These are phyloP conservation scores for Sclerodermus sp. DNA, from an alignment of 2,888 invertebrate genomes.

Conservation along the genomic window DNA sequence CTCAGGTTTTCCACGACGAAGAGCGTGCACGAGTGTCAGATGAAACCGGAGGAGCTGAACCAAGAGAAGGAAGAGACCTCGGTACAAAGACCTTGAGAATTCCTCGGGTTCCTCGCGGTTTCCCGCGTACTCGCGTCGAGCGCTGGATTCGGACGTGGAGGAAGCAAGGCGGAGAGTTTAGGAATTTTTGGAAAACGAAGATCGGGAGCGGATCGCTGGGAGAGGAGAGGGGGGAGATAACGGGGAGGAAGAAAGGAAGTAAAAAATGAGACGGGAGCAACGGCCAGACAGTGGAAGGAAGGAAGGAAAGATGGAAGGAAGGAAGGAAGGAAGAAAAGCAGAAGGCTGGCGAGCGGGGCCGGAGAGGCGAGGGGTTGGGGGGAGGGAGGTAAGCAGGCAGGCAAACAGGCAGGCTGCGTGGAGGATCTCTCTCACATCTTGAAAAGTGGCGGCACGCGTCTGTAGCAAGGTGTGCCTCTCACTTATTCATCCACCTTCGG, in stretches of 20 bases:
- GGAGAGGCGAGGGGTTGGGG: conserved; percentile 29
- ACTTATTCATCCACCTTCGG: conserved; percentile 40
- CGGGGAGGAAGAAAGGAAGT: conserved; percentile 8
- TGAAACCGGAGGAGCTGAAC: no score
- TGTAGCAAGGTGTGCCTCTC: conserved; percentile 46
- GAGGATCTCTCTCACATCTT: conserved; percentile 45
- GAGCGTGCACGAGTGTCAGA: no score
- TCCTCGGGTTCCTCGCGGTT: no score
- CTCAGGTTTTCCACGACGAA: no score
- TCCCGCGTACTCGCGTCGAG: no score
- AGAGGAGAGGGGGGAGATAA: no score
- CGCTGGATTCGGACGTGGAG: no score
- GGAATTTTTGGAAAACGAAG: no score
- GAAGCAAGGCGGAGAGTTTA: no score
- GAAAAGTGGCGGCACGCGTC: conserved; percentile 48
- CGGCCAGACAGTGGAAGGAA: conserved; percentile 3
- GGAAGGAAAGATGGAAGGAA: conserved; percentile 7
- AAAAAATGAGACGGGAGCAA: conserved; percentile 16
- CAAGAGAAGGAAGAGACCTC: no score
- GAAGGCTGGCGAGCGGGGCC: conserved; percentile 2
- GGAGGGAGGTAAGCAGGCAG: conserved; percentile 39
- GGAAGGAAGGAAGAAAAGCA: conserved; percentile 4
- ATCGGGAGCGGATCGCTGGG: no score
- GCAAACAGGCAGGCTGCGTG: conserved; percentile 19
- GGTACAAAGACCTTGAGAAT: no score